These are phyloP conservation scores for Physocephala rufipes DNA, from an alignment of 2,888 invertebrate genomes.

Conservation along the genomic window DNA sequence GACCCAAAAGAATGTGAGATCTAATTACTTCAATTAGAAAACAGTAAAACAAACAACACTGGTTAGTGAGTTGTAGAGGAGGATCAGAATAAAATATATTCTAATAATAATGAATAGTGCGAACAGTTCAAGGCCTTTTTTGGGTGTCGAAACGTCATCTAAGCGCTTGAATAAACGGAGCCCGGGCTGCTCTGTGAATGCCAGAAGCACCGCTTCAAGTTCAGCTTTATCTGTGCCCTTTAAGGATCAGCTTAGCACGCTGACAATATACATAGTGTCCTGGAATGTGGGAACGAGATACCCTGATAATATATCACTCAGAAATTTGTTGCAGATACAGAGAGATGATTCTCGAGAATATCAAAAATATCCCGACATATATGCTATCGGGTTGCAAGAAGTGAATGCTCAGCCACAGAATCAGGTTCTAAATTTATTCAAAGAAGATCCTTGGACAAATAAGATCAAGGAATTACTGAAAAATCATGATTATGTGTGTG, in stretches of 20 bases:
- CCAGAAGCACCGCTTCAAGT: neutral
- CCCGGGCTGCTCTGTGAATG: neutral
- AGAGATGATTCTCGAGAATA: constrained; percentile 66
- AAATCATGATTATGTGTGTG: constrained; percentile 76
- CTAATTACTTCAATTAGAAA: no score
- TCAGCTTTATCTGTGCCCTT: neutral
- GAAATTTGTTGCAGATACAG: constrained; percentile 74
- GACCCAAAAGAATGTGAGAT: no score
- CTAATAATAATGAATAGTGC: neutral
- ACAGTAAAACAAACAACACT: no score
- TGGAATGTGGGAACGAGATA: constrained; percentile 90
- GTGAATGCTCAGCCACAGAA: constrained; percentile 89
- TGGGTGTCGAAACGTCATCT: neutral
- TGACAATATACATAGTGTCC: constrained; percentile 82
- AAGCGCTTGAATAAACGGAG: neutral
- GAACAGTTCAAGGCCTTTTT: neutral
- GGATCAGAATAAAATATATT: constrained; percentile 7
- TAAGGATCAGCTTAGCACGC: constrained; percentile 50
- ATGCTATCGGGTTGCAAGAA: constrained; percentile 88
- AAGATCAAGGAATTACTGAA: constrained; percentile 76
- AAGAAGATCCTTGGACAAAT: constrained; percentile 87
- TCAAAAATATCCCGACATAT: constrained; percentile 78
- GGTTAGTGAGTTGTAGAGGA: no score
- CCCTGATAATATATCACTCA: constrained; percentile 77
- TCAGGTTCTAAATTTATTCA: constrained; percentile 81